Base-by-base conservation (phyloP, 1,140 invertebrate species). In the Aphidius gifuensis region DNA sequence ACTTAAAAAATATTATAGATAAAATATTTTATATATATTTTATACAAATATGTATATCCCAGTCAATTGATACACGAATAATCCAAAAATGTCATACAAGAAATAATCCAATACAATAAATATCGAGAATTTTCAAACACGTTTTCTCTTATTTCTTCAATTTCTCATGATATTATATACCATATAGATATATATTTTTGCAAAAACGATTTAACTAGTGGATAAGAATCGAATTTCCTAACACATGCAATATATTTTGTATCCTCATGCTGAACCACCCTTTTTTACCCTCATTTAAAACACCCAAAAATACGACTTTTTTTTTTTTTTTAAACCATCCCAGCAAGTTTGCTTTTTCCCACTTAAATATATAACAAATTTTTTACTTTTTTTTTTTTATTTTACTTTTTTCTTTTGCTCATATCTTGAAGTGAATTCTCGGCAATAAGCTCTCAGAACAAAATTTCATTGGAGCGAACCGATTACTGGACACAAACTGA, bases 401-500 rank as follows among this genome's bases (percentile, higher is more conserved):
- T 57, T 45, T 47, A 21, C 16, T 5, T 58, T 16, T 32, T 49
- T 44, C 43, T 58, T 40, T 63, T n/a, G 40, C 43, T 58, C 55
- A 51, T 32, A 58, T 63, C 66, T 66, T 46, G 47, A 66, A 70
- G 50, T 58, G 64, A 69, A 73, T 69, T 73, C 62, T 58, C 42
- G 59, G 64, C 67, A 71, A 70, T 71, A 71, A 73, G 65, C 66
- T 69, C 63, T 32, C 44, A 66, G 57, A 70, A 66, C 56, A 64
- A 66, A 66, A 70, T 71, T 71, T 73, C 67, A 73, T 73, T 62
- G 66, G 58, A 70, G 61, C 66, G 65, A 68, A 54, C 64, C 66
- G 57, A 73, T 73, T 65, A 66, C 68, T 60, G 56, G 59, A 66
- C 53, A 55, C 53, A 55, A 54, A 9, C 51, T 16, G 40, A 42